Percentiles rank a stretch among this genome's conserved stretches.
Conservation (phyloP, 2,888 invertebrate genomes). For the Elegia similella region DNA sequence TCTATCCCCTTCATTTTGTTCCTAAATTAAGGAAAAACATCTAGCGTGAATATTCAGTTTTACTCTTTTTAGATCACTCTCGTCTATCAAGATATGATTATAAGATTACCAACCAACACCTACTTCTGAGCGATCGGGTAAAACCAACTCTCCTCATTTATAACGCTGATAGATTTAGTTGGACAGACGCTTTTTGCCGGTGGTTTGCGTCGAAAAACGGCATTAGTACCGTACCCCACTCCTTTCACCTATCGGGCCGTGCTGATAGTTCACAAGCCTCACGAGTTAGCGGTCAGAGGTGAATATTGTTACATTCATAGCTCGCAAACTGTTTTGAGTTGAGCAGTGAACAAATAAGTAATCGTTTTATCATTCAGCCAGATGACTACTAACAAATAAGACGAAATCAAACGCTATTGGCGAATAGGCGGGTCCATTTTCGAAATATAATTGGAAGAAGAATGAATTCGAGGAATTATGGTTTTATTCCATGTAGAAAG, state of each 20-base stretch:
- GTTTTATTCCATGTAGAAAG: not conserved
- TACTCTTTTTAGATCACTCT: too few relatives aligned
- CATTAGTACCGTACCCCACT: conserved; percentile 32
- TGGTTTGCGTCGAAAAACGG: conserved; percentile 18
- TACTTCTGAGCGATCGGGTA: too few relatives aligned
- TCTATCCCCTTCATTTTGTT: too few relatives aligned
- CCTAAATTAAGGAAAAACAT: too few relatives aligned
- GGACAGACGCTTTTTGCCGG: not conserved
- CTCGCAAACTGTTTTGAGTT: conserved; percentile 10
- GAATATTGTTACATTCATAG: conserved; percentile 29
- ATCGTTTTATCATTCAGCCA: not conserved
- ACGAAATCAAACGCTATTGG: not conserved
- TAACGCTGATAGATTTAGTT: conserved; percentile 15
- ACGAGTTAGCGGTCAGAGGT: conserved; percentile 60
- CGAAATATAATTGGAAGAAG: not conserved
- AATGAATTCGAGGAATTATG: not conserved
- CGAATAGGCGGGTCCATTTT: not conserved
- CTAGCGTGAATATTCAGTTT: too few relatives aligned
- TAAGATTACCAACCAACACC: too few relatives aligned
- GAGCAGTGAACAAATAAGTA: not conserved
- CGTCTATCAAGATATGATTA: too few relatives aligned
- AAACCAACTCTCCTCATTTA: not conserved
- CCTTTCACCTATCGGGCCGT: conserved; percentile 61
- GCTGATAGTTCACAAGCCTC: conserved; percentile 57
- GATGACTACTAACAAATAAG: too few relatives aligned